Percentiles rank a stretch among this genome's conserved stretches.
Evolutionary conservation across 2,113 vertebrate species (phyloP).

Genomic region (Tetrao urogallus): DNA sequence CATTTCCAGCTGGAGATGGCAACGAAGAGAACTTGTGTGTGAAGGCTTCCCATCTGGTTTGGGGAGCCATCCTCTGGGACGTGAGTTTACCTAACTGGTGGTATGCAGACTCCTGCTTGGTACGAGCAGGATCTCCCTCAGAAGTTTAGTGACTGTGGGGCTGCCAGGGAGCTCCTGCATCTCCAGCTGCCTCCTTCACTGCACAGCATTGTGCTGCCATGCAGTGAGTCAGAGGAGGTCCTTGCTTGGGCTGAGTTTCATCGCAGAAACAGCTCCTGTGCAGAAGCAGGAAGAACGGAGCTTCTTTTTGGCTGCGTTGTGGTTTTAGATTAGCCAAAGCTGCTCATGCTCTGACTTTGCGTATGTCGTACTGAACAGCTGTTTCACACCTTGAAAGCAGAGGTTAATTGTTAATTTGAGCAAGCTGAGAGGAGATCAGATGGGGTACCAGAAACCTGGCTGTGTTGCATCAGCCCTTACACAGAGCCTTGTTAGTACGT

Average conservation of each 20-base stretch:
- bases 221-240: background rate
- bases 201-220: fast-evolving
- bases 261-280: background rate
- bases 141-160: background rate
- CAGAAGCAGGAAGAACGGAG: background rate
- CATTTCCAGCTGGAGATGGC: background rate
- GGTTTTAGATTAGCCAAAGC: background rate
- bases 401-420: background rate
- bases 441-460: background rate
- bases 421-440: background rate
- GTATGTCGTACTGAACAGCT: background rate
- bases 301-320: background rate
- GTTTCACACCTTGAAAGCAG: background rate
- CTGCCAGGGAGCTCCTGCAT: background rate
- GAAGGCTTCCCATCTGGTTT: background rate
- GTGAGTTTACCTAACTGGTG: background rate
- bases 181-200: background rate
- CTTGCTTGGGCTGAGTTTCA: background rate
- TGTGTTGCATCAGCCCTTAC: background rate
- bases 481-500: background rate
- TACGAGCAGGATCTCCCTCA: background rate
- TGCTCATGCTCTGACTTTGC: fast-evolving
- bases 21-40: background rate
- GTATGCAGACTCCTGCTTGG: background rate
- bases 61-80: background rate